Evolutionary conservation across 2,113 vertebrate genomes (phyloP).

Genomic region (Euleptes europaea): DNA sequence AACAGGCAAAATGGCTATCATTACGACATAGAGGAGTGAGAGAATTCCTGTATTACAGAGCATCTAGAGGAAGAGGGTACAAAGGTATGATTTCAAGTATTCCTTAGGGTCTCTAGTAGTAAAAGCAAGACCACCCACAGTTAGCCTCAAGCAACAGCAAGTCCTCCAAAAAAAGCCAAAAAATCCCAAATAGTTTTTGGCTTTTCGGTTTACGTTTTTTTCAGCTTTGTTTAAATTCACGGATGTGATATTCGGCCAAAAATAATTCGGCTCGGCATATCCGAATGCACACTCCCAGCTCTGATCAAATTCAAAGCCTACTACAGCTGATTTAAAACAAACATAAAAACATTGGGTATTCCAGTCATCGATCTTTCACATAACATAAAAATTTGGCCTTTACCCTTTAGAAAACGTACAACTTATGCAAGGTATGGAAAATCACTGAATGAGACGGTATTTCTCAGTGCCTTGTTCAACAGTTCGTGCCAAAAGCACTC

Average conservation of each 20-base stretch:
- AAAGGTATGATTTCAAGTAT: background rate
- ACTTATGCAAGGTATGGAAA: background rate
- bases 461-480: background rate
- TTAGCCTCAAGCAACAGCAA: background rate
- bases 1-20: background rate
- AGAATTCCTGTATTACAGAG: background rate
- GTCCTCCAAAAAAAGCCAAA: too few species aligned
- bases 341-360: too few species aligned
- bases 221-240: too few species aligned
- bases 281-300: too few species aligned
- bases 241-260: too few species aligned
- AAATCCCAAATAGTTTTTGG: too few species aligned
- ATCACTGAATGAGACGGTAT: background rate
- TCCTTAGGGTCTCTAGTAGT: background rate
- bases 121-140: background rate
- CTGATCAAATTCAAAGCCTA: too few species aligned
- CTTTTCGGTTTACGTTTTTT: too few species aligned
- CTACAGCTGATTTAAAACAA: too few species aligned
- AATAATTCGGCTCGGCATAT: too few species aligned
- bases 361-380: background rate
- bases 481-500: background rate
- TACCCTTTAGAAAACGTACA: background rate
- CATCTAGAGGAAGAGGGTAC: too few species aligned
- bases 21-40: background rate
- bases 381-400: too few species aligned